Conservation (phyloP, 1,140 invertebrate genomes). For the Halesus radiatus region DNA sequence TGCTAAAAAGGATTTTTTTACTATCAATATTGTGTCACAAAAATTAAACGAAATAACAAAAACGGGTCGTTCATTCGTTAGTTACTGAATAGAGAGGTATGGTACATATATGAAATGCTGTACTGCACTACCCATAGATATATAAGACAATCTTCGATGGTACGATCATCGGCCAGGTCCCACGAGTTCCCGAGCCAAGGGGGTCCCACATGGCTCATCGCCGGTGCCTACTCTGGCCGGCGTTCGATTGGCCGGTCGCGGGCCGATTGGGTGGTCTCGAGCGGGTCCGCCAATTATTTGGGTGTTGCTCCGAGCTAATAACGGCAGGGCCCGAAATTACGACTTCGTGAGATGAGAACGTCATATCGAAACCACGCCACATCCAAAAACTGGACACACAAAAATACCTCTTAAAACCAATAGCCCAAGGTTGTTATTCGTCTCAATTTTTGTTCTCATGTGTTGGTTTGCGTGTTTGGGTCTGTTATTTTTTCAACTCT, state of each 20-base stretch:
- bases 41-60: too few relatives aligned
- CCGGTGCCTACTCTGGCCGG: neutral
- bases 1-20: too few relatives aligned
- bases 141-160: too few relatives aligned
- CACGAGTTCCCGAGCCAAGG: too few relatives aligned
- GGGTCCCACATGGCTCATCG: neutral
- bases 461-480: neutral
- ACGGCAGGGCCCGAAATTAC: slow-evolving; percentile 45
- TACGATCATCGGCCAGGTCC: too few relatives aligned
- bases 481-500: slow-evolving; percentile 23
- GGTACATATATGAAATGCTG: too few relatives aligned
- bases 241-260: slow-evolving; percentile 28
- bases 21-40: too few relatives aligned
- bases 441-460: neutral
- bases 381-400: neutral
- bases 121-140: too few relatives aligned
- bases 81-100: too few relatives aligned
- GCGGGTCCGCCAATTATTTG: slow-evolving; percentile 50
- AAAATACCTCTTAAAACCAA: neutral
- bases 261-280: slow-evolving; percentile 46
- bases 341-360: slow-evolving; percentile 36
- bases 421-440: neutral
- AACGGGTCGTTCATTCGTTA: too few relatives aligned
- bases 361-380: neutral
- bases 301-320: slow-evolving; percentile 53